A percentile compares a stretch with the other conserved stretches of the same genome.
Conservation (phyloP, 2,113 vertebrate species). For the Gila orcuttii region DNA sequence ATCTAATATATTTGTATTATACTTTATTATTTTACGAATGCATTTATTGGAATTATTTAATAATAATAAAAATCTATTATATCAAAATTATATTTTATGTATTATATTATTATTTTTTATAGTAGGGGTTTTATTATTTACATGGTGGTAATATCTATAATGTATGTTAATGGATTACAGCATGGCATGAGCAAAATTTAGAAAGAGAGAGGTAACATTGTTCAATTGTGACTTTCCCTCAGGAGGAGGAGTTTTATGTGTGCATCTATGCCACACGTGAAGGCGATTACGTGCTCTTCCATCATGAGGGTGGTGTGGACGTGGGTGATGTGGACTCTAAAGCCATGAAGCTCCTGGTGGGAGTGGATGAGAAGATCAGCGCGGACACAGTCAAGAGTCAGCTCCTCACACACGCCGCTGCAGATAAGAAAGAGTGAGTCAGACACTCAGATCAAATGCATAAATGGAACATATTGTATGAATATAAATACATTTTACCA, state of each 20-base stretch:
- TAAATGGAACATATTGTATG: neutral
- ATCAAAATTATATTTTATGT: neutral
- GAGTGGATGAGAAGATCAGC: slow-evolving; percentile 86
- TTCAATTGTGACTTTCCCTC: neutral
- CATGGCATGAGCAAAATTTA: neutral
- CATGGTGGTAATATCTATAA: neutral
- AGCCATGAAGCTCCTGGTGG: slow-evolving; percentile 90
- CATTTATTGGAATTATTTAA: neutral
- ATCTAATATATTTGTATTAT: neutral
- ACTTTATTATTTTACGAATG: neutral
- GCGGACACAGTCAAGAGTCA: slow-evolving; percentile 79
- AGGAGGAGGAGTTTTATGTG: slow-evolving; percentile 96
- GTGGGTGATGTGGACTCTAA: slow-evolving; percentile 96
- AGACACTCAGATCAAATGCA: neutral
- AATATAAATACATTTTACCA: neutral
- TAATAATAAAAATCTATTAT: neutral
- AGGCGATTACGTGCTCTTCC: slow-evolving; percentile 91
- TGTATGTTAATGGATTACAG: neutral
- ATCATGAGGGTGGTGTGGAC: slow-evolving; percentile 94
- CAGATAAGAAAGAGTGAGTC: slow-evolving; percentile 88
- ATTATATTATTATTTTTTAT: neutral
- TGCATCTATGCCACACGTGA: slow-evolving; percentile 92
- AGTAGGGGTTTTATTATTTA: neutral
- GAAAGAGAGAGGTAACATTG: neutral
- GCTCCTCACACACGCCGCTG: slow-evolving; percentile 80